Base-by-base conservation (phyloP, 2,113 vertebrate species). In the Siphamia tubifer region DNA sequence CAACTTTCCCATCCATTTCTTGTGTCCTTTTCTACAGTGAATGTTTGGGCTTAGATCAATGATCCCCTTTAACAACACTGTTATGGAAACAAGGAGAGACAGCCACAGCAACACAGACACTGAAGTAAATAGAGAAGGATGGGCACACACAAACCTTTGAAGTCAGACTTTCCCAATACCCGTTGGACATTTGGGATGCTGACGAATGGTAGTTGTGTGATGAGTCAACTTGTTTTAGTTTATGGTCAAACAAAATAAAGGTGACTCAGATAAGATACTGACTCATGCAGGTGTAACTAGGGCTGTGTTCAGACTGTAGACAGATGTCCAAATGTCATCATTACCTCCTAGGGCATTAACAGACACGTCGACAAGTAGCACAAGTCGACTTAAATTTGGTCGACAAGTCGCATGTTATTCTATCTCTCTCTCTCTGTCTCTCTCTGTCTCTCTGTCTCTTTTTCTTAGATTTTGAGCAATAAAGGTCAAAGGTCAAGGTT, bases 21-120 rank as follows among this genome's bases (percentile, higher is more conserved):
- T 10, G n/a, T 4, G 39, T 6, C 12, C 8, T n/a, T 15, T 6
- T 51, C 35, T 38, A 39, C 20, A 1, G 47, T 36, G 17, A 36
- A n/a, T 42, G 24, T 63, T 49, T 73, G 71, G 54, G 79, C 77
- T 85, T 68, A 68, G 40, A 74, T 68, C 66, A 51, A 17, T 74
- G 34, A 36, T 55, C 15, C 15, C 47, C 8, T 54, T 47, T 74
- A 44, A 66, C 30, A 30, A 66, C 69, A 31, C 21, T 85, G 74
- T 84, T 75, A 55, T 84, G 86, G 71, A 73, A 87, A 90, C 88
- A 70, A 6, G n/a, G 43, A 32, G 57, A 5, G 12, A 58, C 8
- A 44, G 61, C 12, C 9, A 45, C 28, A 62, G 20, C 65, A 34
- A 58, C 19, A 42, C 57, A 61, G 35, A 31, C 20, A 48, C 48